Conservation (phyloP, 2,113 vertebrate species). For the Dipodomys merriami region DNA sequence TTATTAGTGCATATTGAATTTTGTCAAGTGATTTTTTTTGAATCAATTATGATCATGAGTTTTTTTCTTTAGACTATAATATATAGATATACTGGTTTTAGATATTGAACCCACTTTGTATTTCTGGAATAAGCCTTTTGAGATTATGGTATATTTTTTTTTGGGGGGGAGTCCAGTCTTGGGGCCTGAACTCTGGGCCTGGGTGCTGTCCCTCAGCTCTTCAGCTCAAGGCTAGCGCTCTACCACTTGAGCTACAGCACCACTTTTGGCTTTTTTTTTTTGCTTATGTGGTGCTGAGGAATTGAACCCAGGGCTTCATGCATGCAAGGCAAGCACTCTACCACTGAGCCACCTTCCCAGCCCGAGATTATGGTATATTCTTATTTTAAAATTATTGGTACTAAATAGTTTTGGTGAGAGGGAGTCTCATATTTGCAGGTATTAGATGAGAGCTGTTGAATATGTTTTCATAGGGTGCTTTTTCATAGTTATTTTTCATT, state of each 20-base stretch:
- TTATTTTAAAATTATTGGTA: neutral
- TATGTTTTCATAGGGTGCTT: too few relatives aligned
- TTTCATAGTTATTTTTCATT: neutral
- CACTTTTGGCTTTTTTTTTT: too few relatives aligned
- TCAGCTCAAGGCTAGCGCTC: too few relatives aligned
- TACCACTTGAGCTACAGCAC: too few relatives aligned
- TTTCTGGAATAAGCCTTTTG: neutral
- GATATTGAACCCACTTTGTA: neutral
- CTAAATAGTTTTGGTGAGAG: neutral
- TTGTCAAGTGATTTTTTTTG: constrained; percentile 5
- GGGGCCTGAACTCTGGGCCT: too few relatives aligned
- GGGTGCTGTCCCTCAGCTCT: too few relatives aligned
- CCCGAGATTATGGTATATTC: neutral
- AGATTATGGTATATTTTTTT: neutral
- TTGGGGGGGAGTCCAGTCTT: too few relatives aligned
- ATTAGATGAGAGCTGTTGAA: neutral
- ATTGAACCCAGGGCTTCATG: too few relatives aligned
- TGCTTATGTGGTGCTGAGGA: too few relatives aligned
- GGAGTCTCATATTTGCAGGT: neutral
- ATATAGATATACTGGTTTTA: neutral
- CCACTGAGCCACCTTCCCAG: too few relatives aligned
- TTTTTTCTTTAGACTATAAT: constrained; percentile 19
- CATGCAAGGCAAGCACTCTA: too few relatives aligned
- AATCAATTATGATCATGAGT: neutral
- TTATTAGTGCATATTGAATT: neutral